Base-by-base conservation (phyloP, 2,888 invertebrate species). In the Trypoxylon attenuatum region DNA sequence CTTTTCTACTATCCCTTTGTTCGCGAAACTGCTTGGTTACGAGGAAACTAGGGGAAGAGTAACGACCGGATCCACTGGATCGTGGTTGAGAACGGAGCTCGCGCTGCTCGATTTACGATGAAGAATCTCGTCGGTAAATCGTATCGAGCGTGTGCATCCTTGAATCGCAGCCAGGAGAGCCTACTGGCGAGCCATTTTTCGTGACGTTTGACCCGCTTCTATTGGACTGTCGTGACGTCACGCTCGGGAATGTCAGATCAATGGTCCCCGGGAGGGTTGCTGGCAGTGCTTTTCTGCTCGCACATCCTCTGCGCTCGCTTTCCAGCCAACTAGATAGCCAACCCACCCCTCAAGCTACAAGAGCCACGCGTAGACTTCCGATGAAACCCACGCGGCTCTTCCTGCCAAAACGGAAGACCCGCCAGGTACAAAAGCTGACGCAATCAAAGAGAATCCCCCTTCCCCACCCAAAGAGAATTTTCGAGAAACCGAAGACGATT, bases 141-240 rank as follows among this genome's bases (percentile, higher is more conserved):
- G 6, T 39, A 51, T 38, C 43, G n/a, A 39, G n/a, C 25, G 21
- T n/a, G n/a, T n/a, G 23, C 39, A 47, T 63, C 72, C 65, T 73
- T 79, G 76, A 77, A 79, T 69, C 70, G 63, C 53, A 59, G 77
- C 77, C 78, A 75, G 72, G 50, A 63, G 63, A 33, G 43, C 13
- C 54, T 33, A 42, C 46, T 59, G 69, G 59, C 45, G 54, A 57
- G 59, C 62, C 59, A 65, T 77, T 79, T 79, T 71, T 79, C 73
- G 74, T 78, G 74, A 76, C 74, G 77, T 80, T 76, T 75, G 80
- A 81, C 81, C 80, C 74, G 78, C 60, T 82, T 81, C 65, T 65
- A 66, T 69, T 63, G 76, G 70, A 70, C 65, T 62, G 39, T 45
- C 22, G 67, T 81, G 82, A 82, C 82, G 82, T 82, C 82, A 82